Conservation (phyloP, 2,888 invertebrate species). For the Stegana nigrithorax region DNA sequence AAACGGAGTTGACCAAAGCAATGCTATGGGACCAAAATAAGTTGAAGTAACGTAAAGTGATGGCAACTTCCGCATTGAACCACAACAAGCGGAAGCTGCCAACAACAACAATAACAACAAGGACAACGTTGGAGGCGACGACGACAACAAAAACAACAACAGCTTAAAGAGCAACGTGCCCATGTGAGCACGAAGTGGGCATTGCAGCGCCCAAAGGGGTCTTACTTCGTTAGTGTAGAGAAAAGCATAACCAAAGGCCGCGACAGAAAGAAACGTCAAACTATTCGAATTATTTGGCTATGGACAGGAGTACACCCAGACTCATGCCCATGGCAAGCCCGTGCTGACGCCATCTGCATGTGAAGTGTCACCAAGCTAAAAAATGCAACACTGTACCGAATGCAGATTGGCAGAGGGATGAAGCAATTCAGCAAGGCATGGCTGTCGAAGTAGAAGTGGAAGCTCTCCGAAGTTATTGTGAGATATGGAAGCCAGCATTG, state of each 20-base stretch:
- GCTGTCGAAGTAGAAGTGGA: conserved; percentile 17
- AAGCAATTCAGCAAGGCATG: too few relatives aligned
- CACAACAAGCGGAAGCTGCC: conserved; percentile 43
- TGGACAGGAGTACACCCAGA: neutral
- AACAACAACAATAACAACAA: conserved; percentile 21
- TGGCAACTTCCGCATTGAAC: conserved; percentile 37
- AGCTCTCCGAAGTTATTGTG: conserved; percentile 55
- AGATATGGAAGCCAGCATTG: conserved; percentile 45
- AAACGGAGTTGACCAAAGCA: neutral
- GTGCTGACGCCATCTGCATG: neutral
- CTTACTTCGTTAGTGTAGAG: neutral
- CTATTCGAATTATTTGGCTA: too few relatives aligned
- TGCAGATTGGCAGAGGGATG: neutral
- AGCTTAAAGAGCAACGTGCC: neutral
- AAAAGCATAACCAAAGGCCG: neutral
- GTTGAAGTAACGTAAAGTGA: conserved; percentile 5
- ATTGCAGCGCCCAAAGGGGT: neutral
- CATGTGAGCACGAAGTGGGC: neutral
- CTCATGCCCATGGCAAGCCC: neutral
- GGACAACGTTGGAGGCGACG: neutral
- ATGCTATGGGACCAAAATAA: conserved; percentile 14
- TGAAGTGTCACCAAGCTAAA: conserved; percentile 16
- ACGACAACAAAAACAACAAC: neutral
- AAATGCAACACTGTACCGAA: neutral
- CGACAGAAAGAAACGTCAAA: neutral